phyloP scores from a whole-genome alignment of 2,113 vertebrate species.

The Pogonocichla stellata region DNA sequence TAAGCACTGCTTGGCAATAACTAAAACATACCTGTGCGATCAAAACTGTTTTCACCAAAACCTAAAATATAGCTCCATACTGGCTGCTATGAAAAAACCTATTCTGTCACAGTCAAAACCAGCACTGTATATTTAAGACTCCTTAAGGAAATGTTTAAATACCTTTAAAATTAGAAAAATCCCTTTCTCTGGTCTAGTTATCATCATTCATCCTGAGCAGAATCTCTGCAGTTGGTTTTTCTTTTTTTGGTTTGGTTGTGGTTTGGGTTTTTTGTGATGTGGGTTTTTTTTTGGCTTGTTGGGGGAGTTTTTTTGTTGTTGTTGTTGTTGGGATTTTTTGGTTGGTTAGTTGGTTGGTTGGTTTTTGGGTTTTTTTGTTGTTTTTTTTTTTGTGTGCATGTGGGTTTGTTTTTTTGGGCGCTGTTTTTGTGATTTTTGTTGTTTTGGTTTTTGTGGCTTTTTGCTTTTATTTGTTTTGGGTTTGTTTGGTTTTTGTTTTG shows the following conservation, averaged over 20 bases:
- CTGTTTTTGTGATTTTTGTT: neutral
- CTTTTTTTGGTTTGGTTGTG: neutral
- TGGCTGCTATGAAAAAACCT: neutral
- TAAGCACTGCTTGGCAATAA: neutral
- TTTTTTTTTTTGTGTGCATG: no score
- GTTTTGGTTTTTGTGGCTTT: neutral
- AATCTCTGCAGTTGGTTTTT: neutral
- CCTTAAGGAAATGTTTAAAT: neutral
- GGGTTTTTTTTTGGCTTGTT: neutral
- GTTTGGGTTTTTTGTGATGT: neutral
- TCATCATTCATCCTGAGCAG: neutral
- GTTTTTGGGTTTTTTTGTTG: neutral
- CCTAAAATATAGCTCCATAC: neutral
- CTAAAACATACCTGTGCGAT: neutral
- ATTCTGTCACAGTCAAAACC: neutral
- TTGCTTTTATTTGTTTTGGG: neutral
- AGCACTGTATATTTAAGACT: neutral
- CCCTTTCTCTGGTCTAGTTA: neutral
- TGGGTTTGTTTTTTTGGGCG: neutral
- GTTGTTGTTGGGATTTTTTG: no score
- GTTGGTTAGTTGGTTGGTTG: neutral
- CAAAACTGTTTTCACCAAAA: neutral
- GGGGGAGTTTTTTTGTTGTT: neutral
- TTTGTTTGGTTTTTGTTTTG: no score
- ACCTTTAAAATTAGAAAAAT: neutral